phyloP scores from a whole-genome alignment of 1,140 invertebrate species.

The Planococcus citri region DNA sequence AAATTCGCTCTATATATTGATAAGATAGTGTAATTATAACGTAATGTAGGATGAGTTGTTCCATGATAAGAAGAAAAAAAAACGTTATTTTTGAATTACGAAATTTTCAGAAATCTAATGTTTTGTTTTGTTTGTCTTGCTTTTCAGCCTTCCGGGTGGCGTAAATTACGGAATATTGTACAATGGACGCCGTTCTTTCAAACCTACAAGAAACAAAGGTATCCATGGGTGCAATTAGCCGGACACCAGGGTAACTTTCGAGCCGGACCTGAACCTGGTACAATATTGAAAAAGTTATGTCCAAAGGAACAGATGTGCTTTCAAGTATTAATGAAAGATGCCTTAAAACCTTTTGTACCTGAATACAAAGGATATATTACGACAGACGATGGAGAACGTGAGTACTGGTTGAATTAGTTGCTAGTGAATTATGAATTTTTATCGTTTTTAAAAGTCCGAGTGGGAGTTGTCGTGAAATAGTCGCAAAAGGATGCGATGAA shows the following conservation, averaged over 20 bases:
- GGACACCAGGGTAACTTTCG: conserved; percentile 91
- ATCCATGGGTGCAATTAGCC: conserved; percentile 90
- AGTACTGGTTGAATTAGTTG: conserved; percentile 27
- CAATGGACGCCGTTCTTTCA: conserved; percentile 94
- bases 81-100: too few relatives aligned
- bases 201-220: conserved; percentile 87
- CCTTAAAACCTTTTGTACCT: conserved; percentile 75
- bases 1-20: too few relatives aligned
- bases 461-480: not conserved
- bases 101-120: too few relatives aligned
- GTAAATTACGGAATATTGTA: conserved; percentile 81
- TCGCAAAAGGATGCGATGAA: not conserved
- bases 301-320: conserved; percentile 79
- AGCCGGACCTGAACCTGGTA: conserved; percentile 79
- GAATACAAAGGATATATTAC: conserved; percentile 75
- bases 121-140: too few relatives aligned
- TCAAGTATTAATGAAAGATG: conserved; percentile 72
- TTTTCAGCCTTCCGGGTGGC: conserved; percentile 75
- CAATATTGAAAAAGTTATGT: conserved; percentile 85
- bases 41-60: too few relatives aligned
- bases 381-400: conserved; percentile 67
- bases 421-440: conserved; percentile 26
- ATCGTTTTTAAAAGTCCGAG: not conserved
- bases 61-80: too few relatives aligned
- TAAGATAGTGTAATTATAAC: too few relatives aligned